Evolutionary conservation across 1,140 invertebrate species (phyloP).

Genomic region (Bombyx mori): ASM3026992v2 NC_085118.1:6622001-6622500

Average conservation of each 20-base stretch:
- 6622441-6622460: too few relatives aligned
- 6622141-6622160: not conserved
- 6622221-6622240: slow-evolving; percentile 7
- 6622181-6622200: slow-evolving; percentile 2
- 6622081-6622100: slow-evolving; percentile 10
- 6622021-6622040: slow-evolving; percentile 19
- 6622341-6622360: too few relatives aligned
- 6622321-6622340: too few relatives aligned
- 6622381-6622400: too few relatives aligned
- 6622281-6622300: not conserved
- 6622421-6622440: too few relatives aligned
- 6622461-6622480: too few relatives aligned
- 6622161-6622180: slow-evolving; percentile 2
- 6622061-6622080: slow-evolving; percentile 13
- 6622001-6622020: slow-evolving; percentile 16
- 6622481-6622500: too few relatives aligned
- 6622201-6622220: slow-evolving; percentile 6
- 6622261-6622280: not conserved
- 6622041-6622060: slow-evolving; percentile 19
- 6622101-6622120: slow-evolving; percentile 10
- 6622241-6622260: slow-evolving; percentile 9
- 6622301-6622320: too few relatives aligned
- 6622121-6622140: not conserved
- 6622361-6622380: too few relatives aligned
- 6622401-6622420: too few relatives aligned